Evolutionary conservation across 2,888 invertebrate species (phyloP), one percentile per base, ranked within the genome.

Genomic region (Leucoma salicis): DNA sequence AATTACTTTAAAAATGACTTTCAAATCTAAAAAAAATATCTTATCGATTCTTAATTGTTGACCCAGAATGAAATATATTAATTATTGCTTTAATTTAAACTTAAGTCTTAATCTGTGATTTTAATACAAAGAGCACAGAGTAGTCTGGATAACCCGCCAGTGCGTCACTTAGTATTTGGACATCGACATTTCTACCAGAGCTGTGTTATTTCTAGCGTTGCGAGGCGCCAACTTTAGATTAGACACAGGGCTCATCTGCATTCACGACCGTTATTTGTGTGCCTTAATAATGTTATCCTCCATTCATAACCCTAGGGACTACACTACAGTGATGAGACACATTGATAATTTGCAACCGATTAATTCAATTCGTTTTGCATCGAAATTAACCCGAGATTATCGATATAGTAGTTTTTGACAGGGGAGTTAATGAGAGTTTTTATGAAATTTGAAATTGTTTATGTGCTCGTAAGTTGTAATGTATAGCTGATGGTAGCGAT

Each of bases 201-300:
- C 74, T 72, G 56, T 69, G 78, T 78, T 86, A 86, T 87, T 88
- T 84, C 77, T 80, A 80, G 78, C 77, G 54, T 49, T 66, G 70
- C 62, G 69, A 65, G 75, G 74, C 79, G 82, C 82, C 81, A 80
- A 82, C 79, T 80, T 78, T 80, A 82, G 80, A 83, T 76, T 79
- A 65, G 77, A 72, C 56, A 64, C 78, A 78, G 78, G 73, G 80
- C 81, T 82, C 82, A 78, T 79, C 73, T 82, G 78, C 78, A 80
- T 80, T 77, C 80, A 74, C 69, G 57, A 62, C 66, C 69, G 80
- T 73, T 79, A 81, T 84, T 80, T 79, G 78, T 72, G 66, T n/a
- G 73, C 71, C 74, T 73, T 78, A 74, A 75, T 76, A 79, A 73
- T 69, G 59, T 66, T 67, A 67, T 70, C 63, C 67, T 65, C 69